Percentiles rank a stretch among this genome's conserved stretches.
Conservation (phyloP, 1,140 invertebrate species). For the Drosophila repleta region DNA sequence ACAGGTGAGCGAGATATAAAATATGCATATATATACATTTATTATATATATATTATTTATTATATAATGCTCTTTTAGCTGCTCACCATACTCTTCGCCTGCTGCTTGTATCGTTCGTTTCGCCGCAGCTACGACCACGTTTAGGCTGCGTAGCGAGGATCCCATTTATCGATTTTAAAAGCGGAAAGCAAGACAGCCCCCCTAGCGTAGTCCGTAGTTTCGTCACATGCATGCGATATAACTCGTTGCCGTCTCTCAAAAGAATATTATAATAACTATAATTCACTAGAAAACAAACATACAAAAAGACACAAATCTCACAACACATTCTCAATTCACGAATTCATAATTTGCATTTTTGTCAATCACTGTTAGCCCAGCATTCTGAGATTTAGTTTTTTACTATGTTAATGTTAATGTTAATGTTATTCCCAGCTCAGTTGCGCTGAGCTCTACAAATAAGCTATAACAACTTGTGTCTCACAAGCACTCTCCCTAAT, state of each 20-base stretch:
- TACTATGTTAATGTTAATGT: conserved; percentile 34
- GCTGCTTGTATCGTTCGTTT: conserved; percentile 94
- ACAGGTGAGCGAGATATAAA: conserved; percentile 85
- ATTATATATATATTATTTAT: too few species aligned
- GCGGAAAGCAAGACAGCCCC: conserved; percentile 2
- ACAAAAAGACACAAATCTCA: conserved; percentile 14
- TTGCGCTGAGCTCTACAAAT: conserved; percentile 23
- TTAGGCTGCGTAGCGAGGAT: conserved; percentile 85
- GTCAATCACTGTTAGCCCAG: conserved; percentile 28
- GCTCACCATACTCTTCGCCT: conserved; percentile 94
- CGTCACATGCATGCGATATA: conserved; percentile 48
- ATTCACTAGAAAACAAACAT: conserved; percentile 10
- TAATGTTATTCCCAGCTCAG: conserved; percentile 31
- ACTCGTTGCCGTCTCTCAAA: conserved; percentile 48
- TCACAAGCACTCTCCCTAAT: background rate
- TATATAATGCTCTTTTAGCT: too few species aligned
- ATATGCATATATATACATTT: too few species aligned
- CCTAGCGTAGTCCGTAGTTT: conserved; percentile 58
- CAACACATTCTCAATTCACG: conserved; percentile 28
- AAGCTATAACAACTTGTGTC: conserved; percentile 14
- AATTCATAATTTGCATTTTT: conserved; percentile 12
- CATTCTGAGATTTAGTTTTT: conserved; percentile 31
- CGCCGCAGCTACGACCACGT: conserved; percentile 95
- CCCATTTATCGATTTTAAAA: conserved; percentile 64
- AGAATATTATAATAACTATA: conserved; percentile 18